Evolutionary conservation across 1,140 invertebrate genomes (phyloP).

Genomic region (Meloidogyne exigua): DNA sequence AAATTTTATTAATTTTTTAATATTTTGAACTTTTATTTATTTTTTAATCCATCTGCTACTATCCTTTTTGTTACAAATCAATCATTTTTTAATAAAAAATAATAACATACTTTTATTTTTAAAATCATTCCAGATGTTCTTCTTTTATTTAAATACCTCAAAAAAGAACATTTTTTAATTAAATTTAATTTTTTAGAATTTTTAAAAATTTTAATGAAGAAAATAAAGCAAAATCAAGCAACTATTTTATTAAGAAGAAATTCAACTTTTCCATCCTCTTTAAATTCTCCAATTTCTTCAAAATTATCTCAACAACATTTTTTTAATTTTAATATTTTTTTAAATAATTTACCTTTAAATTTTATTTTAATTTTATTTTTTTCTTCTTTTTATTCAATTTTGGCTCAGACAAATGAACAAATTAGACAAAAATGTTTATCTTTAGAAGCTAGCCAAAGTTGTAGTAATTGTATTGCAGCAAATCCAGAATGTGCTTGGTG

Average conservation of each 20-base stretch:
- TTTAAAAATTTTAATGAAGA: background rate
- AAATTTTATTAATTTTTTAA: too few species aligned
- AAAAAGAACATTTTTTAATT: background rate
- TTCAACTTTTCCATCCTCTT: background rate
- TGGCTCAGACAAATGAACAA: slow-evolving; percentile 22
- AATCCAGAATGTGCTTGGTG: slow-evolving; percentile 58
- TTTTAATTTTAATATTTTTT: background rate
- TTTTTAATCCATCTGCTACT: too few species aligned
- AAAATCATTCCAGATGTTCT: background rate
- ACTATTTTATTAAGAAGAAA: background rate
- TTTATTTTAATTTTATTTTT: background rate
- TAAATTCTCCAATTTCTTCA: background rate
- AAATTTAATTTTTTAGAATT: background rate
- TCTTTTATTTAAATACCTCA: background rate
- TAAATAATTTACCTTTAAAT: too few species aligned
- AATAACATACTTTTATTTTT: too few species aligned
- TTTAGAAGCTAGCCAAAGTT: slow-evolving; percentile 27
- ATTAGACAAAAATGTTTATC: slow-evolving; percentile 33
- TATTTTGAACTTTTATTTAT: too few species aligned
- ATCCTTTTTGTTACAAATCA: too few species aligned
- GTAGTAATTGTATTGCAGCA: slow-evolving; percentile 50
- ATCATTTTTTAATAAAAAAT: too few species aligned
- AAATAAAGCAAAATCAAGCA: background rate
- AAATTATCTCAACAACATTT: too few species aligned
- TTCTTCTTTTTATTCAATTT: background rate